phyloP scores from a whole-genome alignment of 2,888 invertebrate species.

The Julus scandinavius region DNA sequence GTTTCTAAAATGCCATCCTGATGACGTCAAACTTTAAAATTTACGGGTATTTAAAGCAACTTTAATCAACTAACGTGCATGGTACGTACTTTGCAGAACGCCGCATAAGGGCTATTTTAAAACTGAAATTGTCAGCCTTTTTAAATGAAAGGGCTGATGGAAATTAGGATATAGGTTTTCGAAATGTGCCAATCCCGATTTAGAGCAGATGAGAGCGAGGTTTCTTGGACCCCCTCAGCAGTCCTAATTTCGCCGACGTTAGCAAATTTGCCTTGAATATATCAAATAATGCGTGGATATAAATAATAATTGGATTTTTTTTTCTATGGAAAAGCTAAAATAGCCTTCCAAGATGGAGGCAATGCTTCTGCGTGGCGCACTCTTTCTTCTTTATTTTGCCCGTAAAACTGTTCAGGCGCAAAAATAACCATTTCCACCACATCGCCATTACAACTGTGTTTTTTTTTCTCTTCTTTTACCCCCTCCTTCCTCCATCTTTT shows the following conservation, averaged over 20 bases:
- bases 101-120: neutral
- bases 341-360: conserved; percentile 9
- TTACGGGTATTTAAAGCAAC: too few species aligned
- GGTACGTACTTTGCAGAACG: too few species aligned
- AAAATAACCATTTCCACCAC: conserved; percentile 33
- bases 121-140: neutral
- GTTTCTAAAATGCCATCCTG: too few species aligned
- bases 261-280: neutral
- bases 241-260: conserved; percentile 21
- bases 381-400: conserved; percentile 16
- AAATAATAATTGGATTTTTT: conserved; percentile 31
- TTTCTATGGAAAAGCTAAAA: neutral
- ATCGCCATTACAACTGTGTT: conserved; percentile 20
- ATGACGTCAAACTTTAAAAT: too few species aligned
- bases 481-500: neutral
- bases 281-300: neutral
- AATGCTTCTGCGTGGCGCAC: neutral
- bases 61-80: too few species aligned
- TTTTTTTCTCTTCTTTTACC: neutral
- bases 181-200: neutral
- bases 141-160: neutral
- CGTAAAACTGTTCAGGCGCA: conserved; percentile 11
- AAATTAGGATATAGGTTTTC: neutral
- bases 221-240: neutral
- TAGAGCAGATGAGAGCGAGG: neutral